Evolutionary conservation across 2,797 vertebrate genomes (phyloP).

Genomic region (Thripadectes ignobilis): DNA sequence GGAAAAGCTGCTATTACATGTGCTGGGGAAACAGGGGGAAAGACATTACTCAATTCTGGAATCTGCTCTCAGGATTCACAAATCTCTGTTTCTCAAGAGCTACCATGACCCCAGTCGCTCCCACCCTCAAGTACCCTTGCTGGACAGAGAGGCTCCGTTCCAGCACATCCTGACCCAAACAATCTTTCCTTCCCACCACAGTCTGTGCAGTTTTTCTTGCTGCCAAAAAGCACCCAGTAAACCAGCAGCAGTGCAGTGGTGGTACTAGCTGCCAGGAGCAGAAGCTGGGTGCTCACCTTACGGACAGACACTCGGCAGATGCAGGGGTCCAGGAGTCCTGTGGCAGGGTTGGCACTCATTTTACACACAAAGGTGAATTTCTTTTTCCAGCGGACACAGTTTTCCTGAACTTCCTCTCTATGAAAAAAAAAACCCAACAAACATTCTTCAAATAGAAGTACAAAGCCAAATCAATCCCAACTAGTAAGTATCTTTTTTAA

Average conservation of each 20-base stretch:
- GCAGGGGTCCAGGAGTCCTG: slow-evolving; percentile 91
- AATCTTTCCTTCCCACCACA: background rate
- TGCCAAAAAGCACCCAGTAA: background rate
- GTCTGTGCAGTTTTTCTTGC: background rate
- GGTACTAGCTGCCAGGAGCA: background rate
- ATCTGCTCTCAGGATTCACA: slow-evolving; percentile 4
- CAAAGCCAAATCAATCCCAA: background rate
- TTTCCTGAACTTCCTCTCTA: slow-evolving; percentile 95
- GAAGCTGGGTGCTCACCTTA: slow-evolving; percentile 80
- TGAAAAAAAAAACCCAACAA: background rate
- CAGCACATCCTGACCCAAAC: background rate
- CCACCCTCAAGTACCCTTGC: background rate
- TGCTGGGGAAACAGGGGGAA: background rate
- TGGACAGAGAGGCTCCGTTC: background rate
- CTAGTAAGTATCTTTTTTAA: background rate
- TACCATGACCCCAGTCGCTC: background rate
- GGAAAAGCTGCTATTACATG: slow-evolving; percentile 42
- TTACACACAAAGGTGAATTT: slow-evolving; percentile 93
- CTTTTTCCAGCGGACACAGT: slow-evolving; percentile 92
- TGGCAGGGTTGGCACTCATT: slow-evolving; percentile 89
- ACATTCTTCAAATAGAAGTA: background rate
- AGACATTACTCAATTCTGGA: background rate
- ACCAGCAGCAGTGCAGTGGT: background rate
- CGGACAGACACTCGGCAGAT: slow-evolving; percentile 92
- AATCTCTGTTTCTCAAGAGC: background rate